Conservation (phyloP, 2,888 invertebrate genomes). For the Spicauda simplicius region DNA sequence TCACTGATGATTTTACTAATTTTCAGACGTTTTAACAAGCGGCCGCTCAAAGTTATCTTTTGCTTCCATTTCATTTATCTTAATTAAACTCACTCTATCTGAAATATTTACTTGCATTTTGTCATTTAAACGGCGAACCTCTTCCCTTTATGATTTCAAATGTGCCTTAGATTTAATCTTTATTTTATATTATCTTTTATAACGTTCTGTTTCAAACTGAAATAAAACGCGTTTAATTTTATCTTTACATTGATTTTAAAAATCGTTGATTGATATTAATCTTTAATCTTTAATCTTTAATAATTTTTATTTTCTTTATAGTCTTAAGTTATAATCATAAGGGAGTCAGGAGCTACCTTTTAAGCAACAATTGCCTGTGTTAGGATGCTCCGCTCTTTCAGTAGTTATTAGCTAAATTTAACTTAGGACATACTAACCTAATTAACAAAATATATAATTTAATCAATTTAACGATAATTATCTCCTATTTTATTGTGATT, state of each 20-base stretch:
- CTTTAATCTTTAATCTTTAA: too few species aligned
- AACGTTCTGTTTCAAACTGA: not conserved
- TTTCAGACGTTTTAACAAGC: conserved; percentile 53
- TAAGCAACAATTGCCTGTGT: too few species aligned
- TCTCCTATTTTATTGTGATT: too few species aligned
- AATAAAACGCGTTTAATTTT: not conserved
- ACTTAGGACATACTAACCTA: too few species aligned
- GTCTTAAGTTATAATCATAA: too few species aligned
- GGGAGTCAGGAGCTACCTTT: too few species aligned
- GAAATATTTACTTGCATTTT: conserved; percentile 16
- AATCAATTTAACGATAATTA: too few species aligned
- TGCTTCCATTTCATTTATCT: conserved; percentile 50
- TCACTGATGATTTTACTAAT: conserved; percentile 49
- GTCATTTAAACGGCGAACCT: conserved; percentile 7
- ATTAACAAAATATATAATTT: too few species aligned
- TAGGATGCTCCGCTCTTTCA: too few species aligned
- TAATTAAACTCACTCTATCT: conserved; percentile 46
- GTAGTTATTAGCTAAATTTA: too few species aligned
- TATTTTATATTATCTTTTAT: not conserved
- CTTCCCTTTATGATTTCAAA: conserved; percentile 9
- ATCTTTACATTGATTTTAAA: not conserved
- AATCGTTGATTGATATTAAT: too few species aligned
- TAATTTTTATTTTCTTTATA: too few species aligned
- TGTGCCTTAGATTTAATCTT: not conserved
- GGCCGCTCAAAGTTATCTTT: conserved; percentile 51